Conservation (phyloP, 1,140 invertebrate species). For the Ceratosolen solmsi region DNA sequence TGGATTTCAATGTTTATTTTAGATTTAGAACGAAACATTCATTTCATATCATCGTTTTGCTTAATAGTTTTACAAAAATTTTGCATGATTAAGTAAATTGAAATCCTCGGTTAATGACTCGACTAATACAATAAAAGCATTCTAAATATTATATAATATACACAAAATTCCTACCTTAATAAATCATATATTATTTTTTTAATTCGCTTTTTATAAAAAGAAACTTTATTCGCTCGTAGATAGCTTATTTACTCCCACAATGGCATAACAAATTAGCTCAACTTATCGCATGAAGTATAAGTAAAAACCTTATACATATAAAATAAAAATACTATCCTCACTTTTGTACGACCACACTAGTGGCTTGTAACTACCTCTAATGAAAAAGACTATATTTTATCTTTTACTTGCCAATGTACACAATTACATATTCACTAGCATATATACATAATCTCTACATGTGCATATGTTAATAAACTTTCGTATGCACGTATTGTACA, state of each 20-base stretch:
- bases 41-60: slow-evolving; percentile 6
- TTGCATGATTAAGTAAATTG: slow-evolving; percentile 22
- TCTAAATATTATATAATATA: neutral
- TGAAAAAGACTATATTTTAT: slow-evolving; percentile 9
- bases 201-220: slow-evolving; percentile 29
- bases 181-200: slow-evolving; percentile 5
- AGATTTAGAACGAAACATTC: slow-evolving; percentile 17
- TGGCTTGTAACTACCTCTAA: slow-evolving; percentile 23
- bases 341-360: slow-evolving; percentile 26
- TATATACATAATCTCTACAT: slow-evolving; percentile 24
- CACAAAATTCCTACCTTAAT: neutral
- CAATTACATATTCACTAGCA: slow-evolving; percentile 24
- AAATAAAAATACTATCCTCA: slow-evolving; percentile 23
- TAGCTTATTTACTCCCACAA: slow-evolving; percentile 34
- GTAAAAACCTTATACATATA: slow-evolving; percentile 33
- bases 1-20: slow-evolving; percentile 23
- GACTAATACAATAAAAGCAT: slow-evolving; percentile 22
- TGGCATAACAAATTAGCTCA: slow-evolving; percentile 37
- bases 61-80: slow-evolving; percentile 17
- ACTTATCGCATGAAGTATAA: slow-evolving; percentile 43
- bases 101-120: neutral
- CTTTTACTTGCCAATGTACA: neutral
- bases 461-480: no score
- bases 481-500: slow-evolving; percentile 3
- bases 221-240: slow-evolving; percentile 32